Evolutionary conservation across 2,113 vertebrate genomes (phyloP), one percentile per base, ranked within the genome.

Genomic region (Notarius lentiginosus): DNA sequence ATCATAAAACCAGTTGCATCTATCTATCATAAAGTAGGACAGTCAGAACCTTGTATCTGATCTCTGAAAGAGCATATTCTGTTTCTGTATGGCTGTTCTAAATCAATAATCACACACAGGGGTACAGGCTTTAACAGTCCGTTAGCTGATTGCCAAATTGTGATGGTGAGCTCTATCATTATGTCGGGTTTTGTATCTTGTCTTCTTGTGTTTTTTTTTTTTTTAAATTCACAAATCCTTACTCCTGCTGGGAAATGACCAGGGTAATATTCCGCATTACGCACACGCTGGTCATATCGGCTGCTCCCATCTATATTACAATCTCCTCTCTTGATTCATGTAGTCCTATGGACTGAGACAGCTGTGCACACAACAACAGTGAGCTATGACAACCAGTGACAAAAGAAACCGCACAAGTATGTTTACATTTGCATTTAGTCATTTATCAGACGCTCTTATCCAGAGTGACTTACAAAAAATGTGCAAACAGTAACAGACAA

Each of bases 351-450:
- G 81, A 87, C 60, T 20, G 68, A 22, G 49, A 87, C 81, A 84
- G 86, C 86, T 87, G 86, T 65, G 60, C 72, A 87, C 60, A 83
- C 86, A 68, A 82, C 61, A 82, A 65, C 79, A 82, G 80, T 47
- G 66, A 41, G 84, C 84, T 61, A 70, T 80, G 60, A 70, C 72
- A 77, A 83, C 81, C 60, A 18, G 9, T 3, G 41, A 83, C 51
- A 83, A 83, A 77, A 76, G 70, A 66, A 83, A 65, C 41, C 9
- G 27, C 86, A 56, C 12, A 63, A 53, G 41, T n/a, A 77, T 73
- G 27, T 87, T 83, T 65, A 66, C 70, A 12, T 87, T 83, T 76
- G 70, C 51, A 76, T 87, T 82, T 83, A 63, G 77, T 66, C 70
- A 56, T 66, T 83, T 55, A 49, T 61, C 80, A 76, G 79, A 58